These are phyloP conservation scores for Ridgeia piscesae DNA, from an alignment of 1,140 invertebrate species.

Conservation along the genomic window DNA sequence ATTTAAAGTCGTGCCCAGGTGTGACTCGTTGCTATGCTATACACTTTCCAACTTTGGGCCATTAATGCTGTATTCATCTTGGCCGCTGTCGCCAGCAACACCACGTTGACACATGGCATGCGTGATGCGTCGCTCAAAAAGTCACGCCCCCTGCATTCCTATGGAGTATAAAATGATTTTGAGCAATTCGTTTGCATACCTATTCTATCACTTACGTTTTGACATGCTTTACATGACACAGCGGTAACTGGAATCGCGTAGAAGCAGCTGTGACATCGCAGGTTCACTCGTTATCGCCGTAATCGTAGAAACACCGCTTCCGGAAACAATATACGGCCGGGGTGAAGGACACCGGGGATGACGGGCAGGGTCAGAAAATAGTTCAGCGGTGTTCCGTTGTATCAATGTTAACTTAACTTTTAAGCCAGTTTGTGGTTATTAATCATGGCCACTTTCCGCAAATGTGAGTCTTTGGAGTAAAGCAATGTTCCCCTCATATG, in stretches of 20 bases:
- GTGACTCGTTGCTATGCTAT: background rate
- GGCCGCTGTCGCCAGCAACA: background rate
- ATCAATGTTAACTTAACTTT: background rate
- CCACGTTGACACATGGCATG: background rate
- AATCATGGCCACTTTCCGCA: slow-evolving; percentile 3
- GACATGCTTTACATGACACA: background rate
- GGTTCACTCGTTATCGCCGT: background rate
- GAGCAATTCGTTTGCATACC: background rate
- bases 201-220: background rate
- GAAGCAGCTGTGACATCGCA: background rate
- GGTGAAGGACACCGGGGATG: background rate
- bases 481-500: background rate
- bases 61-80: background rate
- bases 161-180: background rate
- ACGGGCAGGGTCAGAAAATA: background rate
- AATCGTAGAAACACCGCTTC: background rate
- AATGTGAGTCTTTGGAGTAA: background rate
- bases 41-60: background rate
- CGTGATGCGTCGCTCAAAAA: background rate
- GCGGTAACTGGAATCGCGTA: background rate
- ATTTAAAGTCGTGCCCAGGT: background rate
- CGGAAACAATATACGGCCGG: background rate
- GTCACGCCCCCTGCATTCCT: background rate
- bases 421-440: background rate
- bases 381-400: background rate